Evolutionary conservation across 2,113 vertebrate genomes (phyloP).

Genomic region (Hypocryptadius cinnamomeus): DNA sequence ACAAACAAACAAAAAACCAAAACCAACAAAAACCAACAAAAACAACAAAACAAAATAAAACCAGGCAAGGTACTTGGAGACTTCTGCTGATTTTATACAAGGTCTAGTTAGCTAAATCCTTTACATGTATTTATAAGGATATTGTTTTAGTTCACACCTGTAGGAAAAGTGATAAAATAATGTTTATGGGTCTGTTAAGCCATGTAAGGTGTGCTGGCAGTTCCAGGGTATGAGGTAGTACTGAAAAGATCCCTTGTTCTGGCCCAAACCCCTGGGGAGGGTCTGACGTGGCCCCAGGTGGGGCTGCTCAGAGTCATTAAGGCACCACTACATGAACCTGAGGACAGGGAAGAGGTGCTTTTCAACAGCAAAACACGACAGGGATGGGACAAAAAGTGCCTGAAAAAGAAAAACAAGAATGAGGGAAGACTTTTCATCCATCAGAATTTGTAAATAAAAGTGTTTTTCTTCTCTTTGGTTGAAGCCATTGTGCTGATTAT

Average conservation of each 20-base stretch:
- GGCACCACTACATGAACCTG: background rate
- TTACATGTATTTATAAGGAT: background rate
- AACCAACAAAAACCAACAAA: too few relatives aligned
- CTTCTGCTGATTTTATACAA: background rate
- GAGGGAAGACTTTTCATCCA: rapidly evolving
- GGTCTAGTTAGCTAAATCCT: background rate
- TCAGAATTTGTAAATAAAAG: background rate
- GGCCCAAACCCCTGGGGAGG: background rate
- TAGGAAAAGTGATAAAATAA: background rate
- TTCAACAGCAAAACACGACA: rapidly evolving
- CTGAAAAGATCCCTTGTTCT: background rate
- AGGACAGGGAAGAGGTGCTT: rapidly evolving
- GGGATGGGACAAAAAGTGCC: rapidly evolving
- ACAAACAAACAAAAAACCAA: too few relatives aligned
- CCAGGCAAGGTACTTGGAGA: background rate
- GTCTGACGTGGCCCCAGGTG: background rate
- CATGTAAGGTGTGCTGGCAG: background rate
- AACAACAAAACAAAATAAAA: too few relatives aligned
- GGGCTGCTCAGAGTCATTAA: background rate
- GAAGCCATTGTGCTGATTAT: rapidly evolving
- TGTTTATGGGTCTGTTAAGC: background rate
- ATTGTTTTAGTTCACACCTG: background rate
- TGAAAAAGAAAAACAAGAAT: background rate
- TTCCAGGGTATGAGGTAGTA: background rate
- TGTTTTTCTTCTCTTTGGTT: background rate